Conservation (phyloP, 1,140 invertebrate genomes). For the Lepidotrigona ventralis region DNA sequence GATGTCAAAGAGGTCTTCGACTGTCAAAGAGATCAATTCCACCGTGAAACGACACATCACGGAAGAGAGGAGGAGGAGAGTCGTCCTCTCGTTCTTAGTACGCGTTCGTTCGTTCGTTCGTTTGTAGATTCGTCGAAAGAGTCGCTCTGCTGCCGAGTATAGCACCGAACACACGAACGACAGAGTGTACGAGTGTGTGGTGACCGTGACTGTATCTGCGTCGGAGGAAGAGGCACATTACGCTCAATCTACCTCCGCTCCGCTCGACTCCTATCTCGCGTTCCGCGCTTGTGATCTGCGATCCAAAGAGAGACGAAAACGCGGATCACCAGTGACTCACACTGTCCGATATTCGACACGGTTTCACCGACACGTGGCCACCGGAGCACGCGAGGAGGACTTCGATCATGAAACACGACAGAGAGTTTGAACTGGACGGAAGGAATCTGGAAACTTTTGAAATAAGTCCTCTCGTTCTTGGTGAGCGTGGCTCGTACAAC, state of each 20-base stretch:
- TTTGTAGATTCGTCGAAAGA: conserved; percentile 15
- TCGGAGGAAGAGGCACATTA: conserved; percentile 78
- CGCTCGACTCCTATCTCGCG: conserved; percentile 60
- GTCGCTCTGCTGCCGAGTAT: background rate
- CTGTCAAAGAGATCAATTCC: background rate
- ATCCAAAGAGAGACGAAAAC: conserved; percentile 23
- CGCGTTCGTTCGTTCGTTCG: background rate
- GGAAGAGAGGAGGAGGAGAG: conserved; percentile 3
- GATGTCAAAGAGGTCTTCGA: background rate
- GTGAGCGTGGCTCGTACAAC: too few species aligned
- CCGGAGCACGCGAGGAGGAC: too few species aligned
- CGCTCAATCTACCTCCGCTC: conserved; percentile 74
- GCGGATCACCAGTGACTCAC: conserved; percentile 34
- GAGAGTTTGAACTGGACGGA: too few species aligned
- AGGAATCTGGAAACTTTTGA: too few species aligned
- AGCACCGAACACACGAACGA: background rate
- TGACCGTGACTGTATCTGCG: conserved; percentile 77
- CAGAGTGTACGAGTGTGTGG: conserved; percentile 38
- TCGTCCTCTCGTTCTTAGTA: background rate
- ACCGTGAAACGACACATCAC: background rate
- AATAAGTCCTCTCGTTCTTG: too few species aligned
- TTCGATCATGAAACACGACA: too few species aligned
- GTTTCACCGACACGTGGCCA: background rate
- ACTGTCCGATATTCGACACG: conserved; percentile 27
- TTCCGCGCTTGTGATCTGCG: conserved; percentile 47